Evolutionary conservation across 2,888 invertebrate species (phyloP).

Genomic region (Drosophila stalkeri): DNA sequence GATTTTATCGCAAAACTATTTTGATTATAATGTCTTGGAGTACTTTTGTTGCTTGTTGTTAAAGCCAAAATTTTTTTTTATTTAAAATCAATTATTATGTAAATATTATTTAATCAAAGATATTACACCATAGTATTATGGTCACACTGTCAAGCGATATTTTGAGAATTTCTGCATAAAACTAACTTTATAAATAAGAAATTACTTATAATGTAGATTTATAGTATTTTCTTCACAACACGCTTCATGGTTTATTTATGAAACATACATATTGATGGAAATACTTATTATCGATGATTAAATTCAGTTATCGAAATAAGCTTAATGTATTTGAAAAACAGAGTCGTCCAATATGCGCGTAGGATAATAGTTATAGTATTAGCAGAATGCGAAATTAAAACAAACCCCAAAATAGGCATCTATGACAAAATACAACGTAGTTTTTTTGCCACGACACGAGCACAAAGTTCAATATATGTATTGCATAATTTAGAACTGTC

Average conservation of each 20-base stretch:
- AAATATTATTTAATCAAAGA: neutral
- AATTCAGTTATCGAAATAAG: neutral
- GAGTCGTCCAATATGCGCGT: neutral
- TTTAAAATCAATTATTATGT: neutral
- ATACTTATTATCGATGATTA: neutral
- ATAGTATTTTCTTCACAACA: neutral
- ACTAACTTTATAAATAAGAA: neutral
- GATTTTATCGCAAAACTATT: neutral
- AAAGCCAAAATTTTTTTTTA: neutral
- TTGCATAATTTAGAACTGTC: neutral
- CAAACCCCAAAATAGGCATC: neutral
- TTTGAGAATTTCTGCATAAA: neutral
- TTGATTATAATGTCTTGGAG: constrained; percentile 12
- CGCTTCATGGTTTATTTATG: neutral
- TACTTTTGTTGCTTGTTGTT: neutral
- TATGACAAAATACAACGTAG: neutral
- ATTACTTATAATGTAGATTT: neutral
- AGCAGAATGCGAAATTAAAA: neutral
- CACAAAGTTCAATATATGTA: neutral
- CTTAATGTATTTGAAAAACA: neutral
- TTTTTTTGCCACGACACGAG: neutral
- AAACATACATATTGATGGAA: neutral
- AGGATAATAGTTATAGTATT: neutral
- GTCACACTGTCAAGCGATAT: neutral
- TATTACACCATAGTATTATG: neutral